A percentile compares a stretch with the other conserved stretches of the same genome.
Conservation (phyloP, 1,140 invertebrate genomes). For the Laupala kohalensis region DNA sequence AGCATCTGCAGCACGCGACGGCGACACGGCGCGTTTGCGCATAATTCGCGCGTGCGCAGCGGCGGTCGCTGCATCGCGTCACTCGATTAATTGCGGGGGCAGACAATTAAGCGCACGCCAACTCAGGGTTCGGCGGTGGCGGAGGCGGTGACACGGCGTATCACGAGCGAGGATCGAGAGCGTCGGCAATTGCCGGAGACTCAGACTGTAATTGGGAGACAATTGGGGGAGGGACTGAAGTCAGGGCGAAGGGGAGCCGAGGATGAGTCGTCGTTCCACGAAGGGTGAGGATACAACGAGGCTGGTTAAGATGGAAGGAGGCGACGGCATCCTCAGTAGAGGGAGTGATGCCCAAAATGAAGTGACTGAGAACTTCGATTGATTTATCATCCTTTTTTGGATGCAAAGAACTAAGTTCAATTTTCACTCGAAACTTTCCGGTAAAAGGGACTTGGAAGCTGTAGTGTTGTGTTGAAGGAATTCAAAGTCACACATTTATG, state of each 20-base stretch:
- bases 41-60: not conserved
- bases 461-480: too few species aligned
- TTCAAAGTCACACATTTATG: too few species aligned
- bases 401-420: too few species aligned
- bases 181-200: not conserved
- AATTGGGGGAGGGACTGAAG: not conserved
- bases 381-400: too few species aligned
- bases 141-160: not conserved
- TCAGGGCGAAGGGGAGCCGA: not conserved
- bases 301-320: too few species aligned
- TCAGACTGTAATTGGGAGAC: not conserved
- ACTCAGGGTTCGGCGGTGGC: too few species aligned
- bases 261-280: not conserved
- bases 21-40: not conserved
- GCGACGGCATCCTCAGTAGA: too few species aligned
- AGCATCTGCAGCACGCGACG: not conserved
- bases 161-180: not conserved
- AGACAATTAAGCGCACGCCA: not conserved
- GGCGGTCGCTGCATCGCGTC: not conserved
- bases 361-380: too few species aligned
- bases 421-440: too few species aligned
- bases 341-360: too few species aligned
- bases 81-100: not conserved
- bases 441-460: too few species aligned
- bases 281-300: too few species aligned